Percentiles rank a stretch among this genome's conserved stretches.
phyloP scores from a whole-genome alignment of 2,797 vertebrate species.

The Rhynchotus rufescens region DNA sequence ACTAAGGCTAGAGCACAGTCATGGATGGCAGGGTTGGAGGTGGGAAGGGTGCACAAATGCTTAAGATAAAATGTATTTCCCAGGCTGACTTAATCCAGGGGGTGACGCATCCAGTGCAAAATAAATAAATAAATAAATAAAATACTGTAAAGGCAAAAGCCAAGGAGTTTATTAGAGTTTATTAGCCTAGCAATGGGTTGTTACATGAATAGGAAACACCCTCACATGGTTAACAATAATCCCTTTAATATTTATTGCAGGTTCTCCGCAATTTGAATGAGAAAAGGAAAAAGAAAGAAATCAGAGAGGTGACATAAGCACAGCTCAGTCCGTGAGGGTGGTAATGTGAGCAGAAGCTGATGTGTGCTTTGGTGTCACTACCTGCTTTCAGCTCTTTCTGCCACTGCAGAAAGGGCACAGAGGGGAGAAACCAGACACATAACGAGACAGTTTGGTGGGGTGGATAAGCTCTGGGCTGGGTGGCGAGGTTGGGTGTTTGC shows the following conservation, averaged over 20 bases:
- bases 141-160: neutral
- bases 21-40: too few relatives aligned
- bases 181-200: neutral
- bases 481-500: neutral
- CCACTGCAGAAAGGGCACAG: neutral
- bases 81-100: neutral
- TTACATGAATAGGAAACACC: neutral
- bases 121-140: neutral
- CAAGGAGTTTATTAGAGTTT: neutral
- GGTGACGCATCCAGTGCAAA: neutral
- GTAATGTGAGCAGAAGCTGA: neutral
- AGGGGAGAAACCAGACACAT: neutral
- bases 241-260: neutral
- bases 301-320: neutral
- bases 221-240: neutral
- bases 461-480: neutral
- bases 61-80: neutral
- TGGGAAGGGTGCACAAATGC: too few relatives aligned
- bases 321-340: neutral
- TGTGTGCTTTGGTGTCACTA: neutral
- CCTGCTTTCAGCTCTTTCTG: neutral
- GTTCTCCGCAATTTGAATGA: neutral
- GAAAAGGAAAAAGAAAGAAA: neutral
- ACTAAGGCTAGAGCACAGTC: too few relatives aligned
- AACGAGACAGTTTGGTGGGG: neutral